Percentiles rank a stretch among this genome's conserved stretches.
Evolutionary conservation across 2,888 invertebrate species (phyloP).

Genomic region (Phengaris arion): DNA sequence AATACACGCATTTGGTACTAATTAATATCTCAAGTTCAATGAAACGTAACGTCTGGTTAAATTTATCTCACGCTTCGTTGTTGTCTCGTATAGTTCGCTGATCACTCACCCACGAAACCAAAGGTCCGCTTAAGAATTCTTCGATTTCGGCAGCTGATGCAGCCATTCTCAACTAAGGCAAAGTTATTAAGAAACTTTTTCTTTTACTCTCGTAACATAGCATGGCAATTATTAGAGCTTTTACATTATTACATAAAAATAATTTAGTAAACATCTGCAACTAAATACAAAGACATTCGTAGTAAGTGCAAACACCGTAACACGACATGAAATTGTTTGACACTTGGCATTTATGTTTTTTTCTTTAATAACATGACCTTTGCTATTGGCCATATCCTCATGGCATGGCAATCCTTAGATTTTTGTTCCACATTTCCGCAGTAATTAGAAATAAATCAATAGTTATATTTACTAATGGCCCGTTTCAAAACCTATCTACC

Average conservation of each 20-base stretch:
- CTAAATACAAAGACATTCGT: conserved; percentile 47
- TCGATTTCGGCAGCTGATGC: conserved; percentile 87
- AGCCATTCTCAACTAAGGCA: conserved; percentile 75
- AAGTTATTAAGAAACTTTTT: conserved; percentile 60
- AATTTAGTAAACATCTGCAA: conserved; percentile 63
- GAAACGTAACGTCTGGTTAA: conserved; percentile 55
- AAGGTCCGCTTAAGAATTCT: conserved; percentile 89
- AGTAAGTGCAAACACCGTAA: conserved; percentile 45
- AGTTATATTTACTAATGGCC: no score
- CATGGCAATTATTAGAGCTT: conserved; percentile 61
- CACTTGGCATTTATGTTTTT: background rate
- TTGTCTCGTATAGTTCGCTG: conserved; percentile 62
- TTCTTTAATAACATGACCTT: no score
- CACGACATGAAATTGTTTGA: conserved; percentile 39
- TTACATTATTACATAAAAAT: conserved; percentile 46
- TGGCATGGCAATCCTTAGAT: no score
- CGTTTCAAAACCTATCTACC: no score
- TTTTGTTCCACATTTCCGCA: no score
- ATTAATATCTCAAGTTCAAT: conserved; percentile 47
- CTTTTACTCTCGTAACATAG: conserved; percentile 53
- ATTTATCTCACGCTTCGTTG: conserved; percentile 61
- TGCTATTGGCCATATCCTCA: background rate
- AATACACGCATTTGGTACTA: conserved; percentile 29
- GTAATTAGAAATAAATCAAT: no score
- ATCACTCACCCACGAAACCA: conserved; percentile 91